These are phyloP conservation scores for Sigmodon hispidus DNA, from an alignment of 2,113 vertebrate species.

Conservation along the genomic window DNA sequence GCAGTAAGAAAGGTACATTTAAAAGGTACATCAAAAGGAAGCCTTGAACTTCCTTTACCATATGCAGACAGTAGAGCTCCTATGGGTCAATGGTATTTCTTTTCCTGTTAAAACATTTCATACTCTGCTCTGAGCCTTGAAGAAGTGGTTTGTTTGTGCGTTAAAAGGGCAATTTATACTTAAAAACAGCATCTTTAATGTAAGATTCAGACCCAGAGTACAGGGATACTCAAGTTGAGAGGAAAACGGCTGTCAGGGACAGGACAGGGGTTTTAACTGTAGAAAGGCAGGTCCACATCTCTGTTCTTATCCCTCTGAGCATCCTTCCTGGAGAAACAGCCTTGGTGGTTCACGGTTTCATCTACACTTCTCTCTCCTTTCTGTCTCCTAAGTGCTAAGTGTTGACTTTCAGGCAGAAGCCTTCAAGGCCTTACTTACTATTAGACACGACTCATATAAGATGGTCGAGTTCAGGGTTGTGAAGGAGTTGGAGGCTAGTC, in stretches of 20 bases:
- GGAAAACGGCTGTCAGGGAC: neutral
- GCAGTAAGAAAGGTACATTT: neutral
- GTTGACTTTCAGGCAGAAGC: neutral
- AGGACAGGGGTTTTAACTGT: neutral
- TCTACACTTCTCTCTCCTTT: neutral
- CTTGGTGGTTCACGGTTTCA: no score
- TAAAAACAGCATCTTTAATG: neutral
- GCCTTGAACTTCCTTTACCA: neutral
- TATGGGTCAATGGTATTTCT: neutral
- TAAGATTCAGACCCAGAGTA: neutral
- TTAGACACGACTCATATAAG: neutral
- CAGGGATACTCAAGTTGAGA: neutral
- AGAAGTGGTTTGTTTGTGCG: neutral
- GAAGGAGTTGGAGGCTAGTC: neutral
- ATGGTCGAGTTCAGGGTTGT: neutral
- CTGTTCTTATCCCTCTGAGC: neutral
- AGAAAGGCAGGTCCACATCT: neutral
- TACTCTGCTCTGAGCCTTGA: neutral
- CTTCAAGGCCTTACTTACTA: neutral
- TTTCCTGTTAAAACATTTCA: neutral
- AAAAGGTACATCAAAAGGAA: neutral
- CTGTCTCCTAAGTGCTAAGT: neutral
- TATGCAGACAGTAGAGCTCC: neutral
- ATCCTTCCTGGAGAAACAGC: neutral
- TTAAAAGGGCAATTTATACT: constrained; percentile 20